phyloP scores from a whole-genome alignment of 1,140 invertebrate species.

The Panagrolaimus sp. region DNA sequence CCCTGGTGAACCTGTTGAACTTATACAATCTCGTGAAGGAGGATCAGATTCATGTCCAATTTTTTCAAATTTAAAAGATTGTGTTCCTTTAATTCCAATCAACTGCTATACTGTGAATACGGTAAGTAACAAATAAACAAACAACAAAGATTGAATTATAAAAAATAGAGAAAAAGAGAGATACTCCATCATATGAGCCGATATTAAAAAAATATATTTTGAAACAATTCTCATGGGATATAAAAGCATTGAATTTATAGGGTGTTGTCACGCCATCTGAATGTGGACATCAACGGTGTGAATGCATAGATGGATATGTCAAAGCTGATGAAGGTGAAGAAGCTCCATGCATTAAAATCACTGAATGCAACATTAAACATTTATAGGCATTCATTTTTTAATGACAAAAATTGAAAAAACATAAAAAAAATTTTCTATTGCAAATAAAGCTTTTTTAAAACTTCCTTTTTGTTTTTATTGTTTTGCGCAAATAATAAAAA shows the following conservation, averaged over 20 bases:
- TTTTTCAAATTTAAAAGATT: constrained; percentile 3
- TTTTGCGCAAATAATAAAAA: too few species aligned
- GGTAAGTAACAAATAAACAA: neutral
- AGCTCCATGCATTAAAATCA: neutral
- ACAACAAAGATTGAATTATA: neutral
- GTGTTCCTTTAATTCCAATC: neutral
- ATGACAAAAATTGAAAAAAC: too few species aligned
- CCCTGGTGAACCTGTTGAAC: neutral
- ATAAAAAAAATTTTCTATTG: too few species aligned
- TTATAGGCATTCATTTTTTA: too few species aligned
- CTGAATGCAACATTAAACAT: neutral
- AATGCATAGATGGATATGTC: neutral
- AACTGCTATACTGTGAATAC: neutral
- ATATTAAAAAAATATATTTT: too few species aligned
- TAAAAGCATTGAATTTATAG: too few species aligned
- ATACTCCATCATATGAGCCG: neutral
- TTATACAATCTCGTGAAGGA: neutral
- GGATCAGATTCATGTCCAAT: constrained; percentile 1
- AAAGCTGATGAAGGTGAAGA: neutral
- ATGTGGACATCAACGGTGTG: constrained; percentile 9
- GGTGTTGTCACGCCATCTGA: neutral
- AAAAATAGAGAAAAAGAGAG: neutral
- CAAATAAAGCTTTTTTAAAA: too few species aligned
- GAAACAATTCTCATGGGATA: too few species aligned
- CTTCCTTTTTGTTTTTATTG: too few species aligned